Conservation (phyloP, 2,888 invertebrate species). For the Mylabris sibirica region DNA sequence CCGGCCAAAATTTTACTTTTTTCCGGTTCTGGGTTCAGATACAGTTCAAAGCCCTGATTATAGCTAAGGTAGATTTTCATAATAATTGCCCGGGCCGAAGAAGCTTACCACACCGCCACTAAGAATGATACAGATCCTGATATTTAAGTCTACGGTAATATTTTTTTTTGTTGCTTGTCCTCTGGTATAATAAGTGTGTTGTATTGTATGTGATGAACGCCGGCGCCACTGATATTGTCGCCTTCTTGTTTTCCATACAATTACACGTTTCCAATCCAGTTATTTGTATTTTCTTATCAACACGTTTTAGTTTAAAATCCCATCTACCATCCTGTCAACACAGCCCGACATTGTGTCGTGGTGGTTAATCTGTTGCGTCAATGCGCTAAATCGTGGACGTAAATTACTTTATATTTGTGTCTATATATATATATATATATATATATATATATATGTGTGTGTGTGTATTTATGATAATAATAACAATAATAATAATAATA, state of each 20-base stretch:
- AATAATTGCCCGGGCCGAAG: no score
- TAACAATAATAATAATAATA: not conserved
- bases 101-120: no score
- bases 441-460: not conserved
- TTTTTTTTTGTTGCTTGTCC: not conserved
- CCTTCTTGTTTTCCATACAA: conserved; percentile 15
- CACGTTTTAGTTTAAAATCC: not conserved
- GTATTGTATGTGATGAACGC: not conserved
- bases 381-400: conserved; percentile 20
- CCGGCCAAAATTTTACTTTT: no score
- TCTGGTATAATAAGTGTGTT: not conserved
- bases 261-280: conserved; percentile 3
- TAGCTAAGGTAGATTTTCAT: no score
- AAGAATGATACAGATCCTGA: no score
- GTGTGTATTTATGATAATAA: not conserved
- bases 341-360: not conserved
- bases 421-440: no score
- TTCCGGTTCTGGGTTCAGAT: no score
- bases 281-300: conserved; percentile 8
- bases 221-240: conserved; percentile 10
- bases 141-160: not conserved
- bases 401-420: conserved; percentile 17
- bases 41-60: no score
- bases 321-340: conserved; percentile 1
- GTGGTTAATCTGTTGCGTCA: conserved; percentile 34